Conservation (phyloP, 1,140 invertebrate genomes). For the Drosophila erecta region DNA sequence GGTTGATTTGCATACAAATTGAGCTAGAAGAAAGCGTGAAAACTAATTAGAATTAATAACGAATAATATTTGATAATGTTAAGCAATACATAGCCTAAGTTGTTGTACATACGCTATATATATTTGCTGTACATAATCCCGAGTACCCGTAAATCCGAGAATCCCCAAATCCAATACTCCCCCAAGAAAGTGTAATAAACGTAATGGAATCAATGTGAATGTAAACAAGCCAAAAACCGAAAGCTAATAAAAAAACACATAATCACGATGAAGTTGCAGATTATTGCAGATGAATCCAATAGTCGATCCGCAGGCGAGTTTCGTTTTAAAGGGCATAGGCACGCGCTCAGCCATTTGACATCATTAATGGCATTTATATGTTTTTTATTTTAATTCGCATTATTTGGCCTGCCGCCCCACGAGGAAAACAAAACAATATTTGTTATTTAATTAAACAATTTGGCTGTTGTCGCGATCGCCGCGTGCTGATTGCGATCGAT, state of each 20-base stretch:
- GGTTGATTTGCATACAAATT: slow-evolving; percentile 60
- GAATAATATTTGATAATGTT: slow-evolving; percentile 31
- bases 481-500: slow-evolving; percentile 37
- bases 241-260: slow-evolving; percentile 53
- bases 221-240: slow-evolving; percentile 77
- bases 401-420: slow-evolving; percentile 29
- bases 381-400: slow-evolving; percentile 73
- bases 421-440: slow-evolving; percentile 37
- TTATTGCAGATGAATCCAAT: slow-evolving; percentile 18
- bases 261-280: slow-evolving; percentile 13
- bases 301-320: background rate
- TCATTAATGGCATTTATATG: slow-evolving; percentile 75
- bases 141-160: background rate
- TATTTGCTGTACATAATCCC: slow-evolving; percentile 34
- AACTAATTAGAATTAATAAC: slow-evolving; percentile 59
- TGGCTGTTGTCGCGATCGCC: slow-evolving; percentile 49
- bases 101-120: slow-evolving; percentile 36
- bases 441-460: slow-evolving; percentile 65
- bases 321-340: slow-evolving; percentile 3
- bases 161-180: slow-evolving; percentile 17
- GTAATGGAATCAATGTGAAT: slow-evolving; percentile 68
- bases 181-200: slow-evolving; percentile 46
- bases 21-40: slow-evolving; percentile 50
- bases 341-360: slow-evolving; percentile 56
- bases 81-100: slow-evolving; percentile 47